A percentile compares a stretch with the other conserved stretches of the same genome.
These are phyloP conservation scores for Papilio demoleus DNA, from an alignment of 2,888 invertebrate species.

Conservation along the genomic window DNA sequence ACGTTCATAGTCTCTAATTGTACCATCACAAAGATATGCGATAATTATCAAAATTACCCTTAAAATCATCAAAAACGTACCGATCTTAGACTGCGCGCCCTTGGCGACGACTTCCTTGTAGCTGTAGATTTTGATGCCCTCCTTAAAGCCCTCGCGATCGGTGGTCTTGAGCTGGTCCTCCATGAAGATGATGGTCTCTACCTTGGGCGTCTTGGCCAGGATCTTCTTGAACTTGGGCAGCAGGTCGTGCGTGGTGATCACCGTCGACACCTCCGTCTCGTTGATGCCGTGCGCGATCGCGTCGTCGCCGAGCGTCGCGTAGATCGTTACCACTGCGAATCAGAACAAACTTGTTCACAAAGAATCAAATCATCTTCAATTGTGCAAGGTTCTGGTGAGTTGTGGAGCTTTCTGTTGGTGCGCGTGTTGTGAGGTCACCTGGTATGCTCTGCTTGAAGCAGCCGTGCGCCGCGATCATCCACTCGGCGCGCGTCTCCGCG, in stretches of 20 bases:
- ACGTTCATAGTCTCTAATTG: neutral
- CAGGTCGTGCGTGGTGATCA: constrained; percentile 96
- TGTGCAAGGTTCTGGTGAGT: neutral
- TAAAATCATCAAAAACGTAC: constrained; percentile 53
- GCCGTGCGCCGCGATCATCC: constrained; percentile 98
- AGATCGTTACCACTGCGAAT: constrained; percentile 94
- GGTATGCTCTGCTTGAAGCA: constrained; percentile 97
- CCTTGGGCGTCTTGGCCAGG: constrained; percentile 87
- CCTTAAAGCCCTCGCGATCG: constrained; percentile 87
- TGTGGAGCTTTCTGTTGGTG: neutral
- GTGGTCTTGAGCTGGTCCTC: constrained; percentile 92
- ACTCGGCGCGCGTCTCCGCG: constrained; percentile 98
- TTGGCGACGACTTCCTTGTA: constrained; percentile 85
- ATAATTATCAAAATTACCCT: no score
- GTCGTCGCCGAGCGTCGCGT: constrained; percentile 98
- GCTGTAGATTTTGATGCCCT: constrained; percentile 87
- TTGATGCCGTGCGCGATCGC: constrained; percentile 98
- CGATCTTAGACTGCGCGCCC: constrained; percentile 67
- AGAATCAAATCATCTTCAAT: neutral
- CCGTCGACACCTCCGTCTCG: constrained; percentile 96
- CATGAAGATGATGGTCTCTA: constrained; percentile 93
- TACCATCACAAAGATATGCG: no score
- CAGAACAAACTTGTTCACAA: constrained; percentile 5
- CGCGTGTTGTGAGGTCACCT: constrained; percentile 66
- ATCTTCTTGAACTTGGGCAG: constrained; percentile 95